These are phyloP conservation scores for Urophycis tenuis DNA, from an alignment of 2,797 vertebrate species.

Conservation along the genomic window DNA sequence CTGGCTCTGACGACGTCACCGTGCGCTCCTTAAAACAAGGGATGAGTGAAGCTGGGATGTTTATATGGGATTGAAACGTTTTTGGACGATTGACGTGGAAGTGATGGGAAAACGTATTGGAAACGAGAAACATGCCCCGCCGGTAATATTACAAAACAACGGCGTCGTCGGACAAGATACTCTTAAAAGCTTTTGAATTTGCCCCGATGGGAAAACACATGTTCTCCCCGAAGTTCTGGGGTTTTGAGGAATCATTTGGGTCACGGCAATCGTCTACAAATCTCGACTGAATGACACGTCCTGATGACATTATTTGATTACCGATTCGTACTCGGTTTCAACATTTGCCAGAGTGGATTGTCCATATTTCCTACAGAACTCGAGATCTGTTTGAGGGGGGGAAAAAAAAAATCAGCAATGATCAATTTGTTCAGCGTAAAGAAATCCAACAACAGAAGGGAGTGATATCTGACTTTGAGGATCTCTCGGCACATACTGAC, in stretches of 20 bases:
- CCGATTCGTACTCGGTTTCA: constrained; percentile 19
- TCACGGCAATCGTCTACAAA: constrained; percentile 35
- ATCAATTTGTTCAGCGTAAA: constrained; percentile 47
- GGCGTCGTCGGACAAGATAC: constrained; percentile 14
- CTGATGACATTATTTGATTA: constrained; percentile 11
- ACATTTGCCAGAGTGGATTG: constrained; percentile 18
- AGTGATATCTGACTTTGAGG: neutral
- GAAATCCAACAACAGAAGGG: constrained; percentile 25
- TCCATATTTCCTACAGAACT: constrained; percentile 20
- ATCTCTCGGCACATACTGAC: neutral
- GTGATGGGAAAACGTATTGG: neutral
- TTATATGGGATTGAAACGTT: neutral
- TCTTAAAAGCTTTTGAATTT: constrained; percentile 19
- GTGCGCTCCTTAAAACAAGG: neutral
- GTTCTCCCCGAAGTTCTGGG: constrained; percentile 24
- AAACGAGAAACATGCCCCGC: neutral
- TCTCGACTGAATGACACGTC: constrained; percentile 11
- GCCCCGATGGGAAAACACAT: constrained; percentile 30
- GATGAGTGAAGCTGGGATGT: neutral
- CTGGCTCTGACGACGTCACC: neutral
- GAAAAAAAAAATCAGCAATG: constrained; percentile 14
- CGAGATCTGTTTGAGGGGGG: constrained; percentile 36
- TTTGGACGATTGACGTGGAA: neutral
- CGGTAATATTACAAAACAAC: neutral
- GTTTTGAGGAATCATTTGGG: constrained; percentile 26